phyloP scores from a whole-genome alignment of 1,140 invertebrate species.

The Calephelis nemesis region DNA sequence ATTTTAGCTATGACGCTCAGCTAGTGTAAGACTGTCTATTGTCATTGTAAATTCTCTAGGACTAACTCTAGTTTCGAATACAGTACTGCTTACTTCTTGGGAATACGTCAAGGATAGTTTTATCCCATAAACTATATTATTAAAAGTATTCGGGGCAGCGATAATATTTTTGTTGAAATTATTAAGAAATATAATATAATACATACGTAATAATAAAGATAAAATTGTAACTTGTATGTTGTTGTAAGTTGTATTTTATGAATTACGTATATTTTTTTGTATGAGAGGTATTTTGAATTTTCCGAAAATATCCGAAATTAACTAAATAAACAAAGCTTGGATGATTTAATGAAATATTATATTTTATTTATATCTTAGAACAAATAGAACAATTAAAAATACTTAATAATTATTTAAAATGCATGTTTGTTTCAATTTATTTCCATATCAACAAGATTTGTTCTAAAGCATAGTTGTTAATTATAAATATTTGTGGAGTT shows the following conservation, averaged over 20 bases:
- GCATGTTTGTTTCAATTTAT: too few relatives aligned
- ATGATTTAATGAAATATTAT: too few relatives aligned
- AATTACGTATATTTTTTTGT: too few relatives aligned
- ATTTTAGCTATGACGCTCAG: slow-evolving; percentile 14
- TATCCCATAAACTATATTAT: neutral
- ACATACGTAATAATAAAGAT: neutral
- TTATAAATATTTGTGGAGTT: slow-evolving; percentile 8
- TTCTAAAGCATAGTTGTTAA: neutral
- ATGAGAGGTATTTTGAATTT: too few relatives aligned
- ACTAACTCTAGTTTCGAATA: slow-evolving; percentile 13
- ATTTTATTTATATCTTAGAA: too few relatives aligned
- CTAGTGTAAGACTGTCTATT: slow-evolving; percentile 9
- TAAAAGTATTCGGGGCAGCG: neutral
- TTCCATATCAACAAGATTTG: too few relatives aligned
- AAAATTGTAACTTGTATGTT: neutral
- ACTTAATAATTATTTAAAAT: too few relatives aligned
- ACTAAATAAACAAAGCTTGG: too few relatives aligned
- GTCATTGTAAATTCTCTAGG: slow-evolving; percentile 4
- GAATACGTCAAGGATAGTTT: neutral
- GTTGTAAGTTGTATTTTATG: too few relatives aligned
- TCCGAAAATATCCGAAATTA: too few relatives aligned
- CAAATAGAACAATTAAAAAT: too few relatives aligned
- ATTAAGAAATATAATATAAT: neutral
- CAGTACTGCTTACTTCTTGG: slow-evolving; percentile 1
- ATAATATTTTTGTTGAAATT: neutral